These are phyloP conservation scores for Sebastes cheni DNA, from an alignment of 2,797 vertebrate genomes.

Conservation along the genomic window DNA sequence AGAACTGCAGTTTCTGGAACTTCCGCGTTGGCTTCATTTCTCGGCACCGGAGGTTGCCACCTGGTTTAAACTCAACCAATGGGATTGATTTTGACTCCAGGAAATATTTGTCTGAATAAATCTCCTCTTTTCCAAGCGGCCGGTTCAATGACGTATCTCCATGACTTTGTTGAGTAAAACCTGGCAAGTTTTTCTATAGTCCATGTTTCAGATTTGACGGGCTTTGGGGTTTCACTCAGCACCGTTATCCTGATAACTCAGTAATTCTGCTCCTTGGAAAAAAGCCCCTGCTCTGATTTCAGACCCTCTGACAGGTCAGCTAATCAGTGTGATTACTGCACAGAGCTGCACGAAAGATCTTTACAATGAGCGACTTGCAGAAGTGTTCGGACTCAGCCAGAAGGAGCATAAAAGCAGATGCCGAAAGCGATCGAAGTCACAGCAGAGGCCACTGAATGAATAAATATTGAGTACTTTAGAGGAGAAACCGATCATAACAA, in stretches of 20 bases:
- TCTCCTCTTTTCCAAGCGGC: not conserved
- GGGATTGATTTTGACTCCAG: not conserved
- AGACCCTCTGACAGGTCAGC: not conserved
- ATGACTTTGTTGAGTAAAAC: not conserved
- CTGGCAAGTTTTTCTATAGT: not conserved
- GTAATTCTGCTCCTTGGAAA: not conserved
- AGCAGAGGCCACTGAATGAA: not conserved
- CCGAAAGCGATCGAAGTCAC: accelerated
- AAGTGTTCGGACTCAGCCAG: accelerated
- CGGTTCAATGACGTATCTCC: not conserved
- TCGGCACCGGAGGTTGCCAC: too few species aligned
- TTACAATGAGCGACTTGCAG: not conserved
- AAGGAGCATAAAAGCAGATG: not conserved
- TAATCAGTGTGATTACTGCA: conserved; percentile 27
- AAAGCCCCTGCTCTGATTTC: not conserved
- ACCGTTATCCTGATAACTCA: not conserved
- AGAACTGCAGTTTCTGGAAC: too few species aligned
- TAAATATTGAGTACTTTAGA: not conserved
- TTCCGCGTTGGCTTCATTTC: too few species aligned
- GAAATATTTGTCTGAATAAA: not conserved
- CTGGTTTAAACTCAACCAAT: not conserved
- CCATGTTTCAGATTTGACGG: not conserved
- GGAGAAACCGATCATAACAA: not conserved
- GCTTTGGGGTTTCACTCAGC: not conserved
- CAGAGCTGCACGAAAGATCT: not conserved